These are phyloP conservation scores for Crioceris asparagi DNA, from an alignment of 2,888 invertebrate species.

Conservation along the genomic window DNA sequence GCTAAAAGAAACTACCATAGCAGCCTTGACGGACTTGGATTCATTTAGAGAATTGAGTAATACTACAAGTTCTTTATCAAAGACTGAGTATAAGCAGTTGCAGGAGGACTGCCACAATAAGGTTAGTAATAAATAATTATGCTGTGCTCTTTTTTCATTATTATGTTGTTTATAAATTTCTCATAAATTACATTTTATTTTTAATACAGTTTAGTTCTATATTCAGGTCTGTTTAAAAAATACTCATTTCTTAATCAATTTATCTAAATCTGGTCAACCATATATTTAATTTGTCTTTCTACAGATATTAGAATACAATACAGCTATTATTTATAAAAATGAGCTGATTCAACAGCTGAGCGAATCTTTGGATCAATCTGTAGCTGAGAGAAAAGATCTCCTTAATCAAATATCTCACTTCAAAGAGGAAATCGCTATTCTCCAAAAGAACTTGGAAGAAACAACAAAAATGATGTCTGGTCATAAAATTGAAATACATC, in stretches of 20 bases:
- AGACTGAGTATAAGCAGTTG: constrained; percentile 62
- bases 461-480: constrained; percentile 36
- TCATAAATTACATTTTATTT: constrained; percentile 2
- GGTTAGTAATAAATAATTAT: constrained; percentile 39
- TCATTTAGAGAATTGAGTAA: constrained; percentile 41
- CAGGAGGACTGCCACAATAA: constrained; percentile 59
- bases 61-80: constrained; percentile 44
- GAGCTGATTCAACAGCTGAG: constrained; percentile 61
- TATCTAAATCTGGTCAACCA: neutral
- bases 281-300: constrained; percentile 8
- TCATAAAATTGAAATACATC: too few relatives aligned
- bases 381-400: constrained; percentile 49
- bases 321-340: constrained; percentile 57
- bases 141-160: constrained; percentile 1
- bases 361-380: constrained; percentile 56
- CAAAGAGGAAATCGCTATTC: constrained; percentile 45
- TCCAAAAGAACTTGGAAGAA: constrained; percentile 41
- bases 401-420: constrained; percentile 51
- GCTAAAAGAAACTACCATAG: constrained; percentile 40
- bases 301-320: constrained; percentile 65
- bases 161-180: neutral
- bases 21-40: constrained; percentile 41
- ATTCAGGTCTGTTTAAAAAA: neutral
- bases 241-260: neutral
- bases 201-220: neutral